Evolutionary conservation across 2,113 vertebrate genomes (phyloP).

Genomic region (Lophura nycthemera): DNA sequence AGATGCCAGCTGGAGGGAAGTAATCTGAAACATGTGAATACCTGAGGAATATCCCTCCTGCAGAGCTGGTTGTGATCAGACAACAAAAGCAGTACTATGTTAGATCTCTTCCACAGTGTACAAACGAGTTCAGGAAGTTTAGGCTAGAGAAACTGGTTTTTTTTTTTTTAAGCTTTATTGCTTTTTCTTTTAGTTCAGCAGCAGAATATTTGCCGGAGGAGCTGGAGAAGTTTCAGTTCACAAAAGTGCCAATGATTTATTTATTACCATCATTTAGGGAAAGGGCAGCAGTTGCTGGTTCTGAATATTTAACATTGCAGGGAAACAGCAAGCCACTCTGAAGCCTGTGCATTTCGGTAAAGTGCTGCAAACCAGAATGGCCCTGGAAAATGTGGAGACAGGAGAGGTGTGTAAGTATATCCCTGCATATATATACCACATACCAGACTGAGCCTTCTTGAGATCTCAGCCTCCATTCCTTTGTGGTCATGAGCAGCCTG

Average conservation of each 20-base stretch:
- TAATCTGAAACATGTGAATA: background rate
- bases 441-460: background rate
- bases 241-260: constrained; percentile 51
- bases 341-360: background rate
- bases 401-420: background rate
- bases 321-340: background rate
- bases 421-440: background rate
- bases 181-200: constrained; percentile 12
- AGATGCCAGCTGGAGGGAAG: background rate
- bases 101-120: background rate
- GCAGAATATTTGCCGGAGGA: background rate
- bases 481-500: background rate
- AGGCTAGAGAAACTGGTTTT: background rate
- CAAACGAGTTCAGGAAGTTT: background rate
- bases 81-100: background rate
- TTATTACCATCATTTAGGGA: constrained; percentile 51
- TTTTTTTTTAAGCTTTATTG: constrained; percentile 8
- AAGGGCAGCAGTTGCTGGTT: constrained; percentile 41
- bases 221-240: constrained; percentile 38
- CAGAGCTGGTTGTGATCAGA: background rate
- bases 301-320: background rate
- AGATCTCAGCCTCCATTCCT: background rate
- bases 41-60: background rate
- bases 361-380: background rate
- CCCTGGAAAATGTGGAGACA: background rate